Evolutionary conservation across 2,113 vertebrate genomes (phyloP).

Genomic region (Varanus salvator): DNA sequence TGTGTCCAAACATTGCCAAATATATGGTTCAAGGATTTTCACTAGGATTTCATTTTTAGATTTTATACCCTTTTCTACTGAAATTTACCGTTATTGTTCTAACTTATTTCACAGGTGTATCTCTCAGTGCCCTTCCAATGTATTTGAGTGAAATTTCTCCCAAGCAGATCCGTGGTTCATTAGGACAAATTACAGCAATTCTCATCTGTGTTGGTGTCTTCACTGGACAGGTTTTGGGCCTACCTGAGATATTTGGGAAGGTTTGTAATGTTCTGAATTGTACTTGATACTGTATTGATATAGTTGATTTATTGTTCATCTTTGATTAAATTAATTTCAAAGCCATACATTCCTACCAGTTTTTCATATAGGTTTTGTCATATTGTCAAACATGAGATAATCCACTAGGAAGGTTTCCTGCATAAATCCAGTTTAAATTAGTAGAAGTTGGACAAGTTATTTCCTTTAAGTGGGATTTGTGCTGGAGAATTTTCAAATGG

Average conservation of each 20-base stretch:
- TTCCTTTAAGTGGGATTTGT: neutral
- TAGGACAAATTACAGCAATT: conserved; percentile 92
- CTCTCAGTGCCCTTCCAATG: conserved; percentile 93
- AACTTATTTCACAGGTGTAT: conserved; percentile 79
- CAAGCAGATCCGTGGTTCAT: conserved; percentile 86
- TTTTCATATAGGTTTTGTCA: neutral
- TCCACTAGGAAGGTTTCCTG: neutral
- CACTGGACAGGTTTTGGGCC: conserved; percentile 87
- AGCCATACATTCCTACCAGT: neutral
- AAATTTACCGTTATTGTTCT: fast-evolving
- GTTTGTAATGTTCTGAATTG: conserved; percentile 74
- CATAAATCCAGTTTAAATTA: neutral
- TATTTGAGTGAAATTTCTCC: conserved; percentile 95
- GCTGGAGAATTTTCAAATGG: neutral
- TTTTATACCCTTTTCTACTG: neutral
- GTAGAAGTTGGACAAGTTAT: neutral
- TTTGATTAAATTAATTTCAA: conserved; percentile 7
- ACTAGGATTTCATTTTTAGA: neutral
- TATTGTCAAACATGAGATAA: neutral
- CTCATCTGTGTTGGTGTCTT: conserved; percentile 95
- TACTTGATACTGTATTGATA: neutral
- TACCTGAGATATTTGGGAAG: conserved; percentile 91
- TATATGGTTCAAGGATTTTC: neutral
- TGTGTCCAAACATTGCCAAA: neutral
- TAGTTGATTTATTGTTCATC: neutral